Percentiles rank a stretch among this genome's conserved stretches.
These are phyloP conservation scores for Anguilla anguilla DNA, from an alignment of 2,797 vertebrate species.

Conservation along the genomic window DNA sequence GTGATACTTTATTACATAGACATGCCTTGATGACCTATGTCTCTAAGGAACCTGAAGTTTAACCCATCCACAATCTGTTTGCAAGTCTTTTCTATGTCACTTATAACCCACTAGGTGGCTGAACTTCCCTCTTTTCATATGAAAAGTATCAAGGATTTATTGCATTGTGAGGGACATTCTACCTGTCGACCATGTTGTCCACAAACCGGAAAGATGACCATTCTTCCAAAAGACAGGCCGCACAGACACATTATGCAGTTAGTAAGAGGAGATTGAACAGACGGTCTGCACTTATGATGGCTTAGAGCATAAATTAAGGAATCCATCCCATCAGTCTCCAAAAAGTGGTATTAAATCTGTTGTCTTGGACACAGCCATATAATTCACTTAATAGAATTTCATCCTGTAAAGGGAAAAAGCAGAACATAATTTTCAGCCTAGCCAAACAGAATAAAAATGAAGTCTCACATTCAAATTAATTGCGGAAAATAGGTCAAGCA, in stretches of 20 bases:
- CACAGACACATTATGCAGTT: not conserved
- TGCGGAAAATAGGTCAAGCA: not conserved
- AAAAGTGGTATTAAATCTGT: not conserved
- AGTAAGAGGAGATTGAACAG: not conserved
- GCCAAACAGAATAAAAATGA: not conserved
- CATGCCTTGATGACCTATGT: not conserved
- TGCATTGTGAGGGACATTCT: not conserved
- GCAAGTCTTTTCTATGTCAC: not conserved
- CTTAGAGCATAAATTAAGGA: not conserved
- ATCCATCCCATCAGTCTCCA: not conserved
- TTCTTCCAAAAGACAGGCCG: not conserved
- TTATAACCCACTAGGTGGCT: constrained; percentile 16
- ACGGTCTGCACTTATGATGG: not conserved
- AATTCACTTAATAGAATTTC: not conserved
- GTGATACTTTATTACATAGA: not conserved
- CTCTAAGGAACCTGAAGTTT: not conserved
- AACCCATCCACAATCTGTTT: not conserved
- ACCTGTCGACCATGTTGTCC: not conserved
- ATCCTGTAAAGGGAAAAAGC: not conserved
- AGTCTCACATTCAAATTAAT: not conserved
- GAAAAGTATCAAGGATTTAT: not conserved
- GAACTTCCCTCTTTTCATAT: not conserved
- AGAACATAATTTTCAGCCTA: not conserved
- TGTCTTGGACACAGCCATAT: not conserved
- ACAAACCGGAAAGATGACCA: not conserved